Conservation (phyloP, 2,888 invertebrate genomes). For the Epistrophe grossulariae region DNA sequence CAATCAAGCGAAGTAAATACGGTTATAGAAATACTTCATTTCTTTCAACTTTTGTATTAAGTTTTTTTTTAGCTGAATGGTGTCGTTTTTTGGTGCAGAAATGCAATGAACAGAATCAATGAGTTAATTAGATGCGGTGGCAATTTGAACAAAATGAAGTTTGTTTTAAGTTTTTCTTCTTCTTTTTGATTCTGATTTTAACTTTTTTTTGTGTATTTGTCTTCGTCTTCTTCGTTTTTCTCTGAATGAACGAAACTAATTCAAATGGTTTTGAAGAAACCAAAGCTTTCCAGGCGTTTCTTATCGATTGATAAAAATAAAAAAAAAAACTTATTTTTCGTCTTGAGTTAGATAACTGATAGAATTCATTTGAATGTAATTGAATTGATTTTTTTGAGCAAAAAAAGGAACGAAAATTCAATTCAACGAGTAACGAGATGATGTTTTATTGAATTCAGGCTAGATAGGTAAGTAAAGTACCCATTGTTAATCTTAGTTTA, state of each 20-base stretch:
- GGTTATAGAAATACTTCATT: constrained; percentile 61
- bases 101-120: constrained; percentile 71
- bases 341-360: constrained; percentile 5
- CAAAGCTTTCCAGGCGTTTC: background rate
- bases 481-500: too few relatives aligned
- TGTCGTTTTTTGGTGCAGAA: constrained; percentile 62
- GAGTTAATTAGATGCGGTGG: constrained; percentile 73
- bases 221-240: background rate
- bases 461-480: too few relatives aligned
- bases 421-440: too few relatives aligned
- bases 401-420: too few relatives aligned
- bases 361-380: constrained; percentile 39
- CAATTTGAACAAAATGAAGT: constrained; percentile 69
- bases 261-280: constrained; percentile 16
- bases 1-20: constrained; percentile 69
- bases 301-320: background rate
- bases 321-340: background rate
- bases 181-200: background rate
- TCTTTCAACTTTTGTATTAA: constrained; percentile 39
- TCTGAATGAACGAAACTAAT: constrained; percentile 14
- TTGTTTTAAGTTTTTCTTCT: constrained; percentile 22
- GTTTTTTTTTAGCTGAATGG: constrained; percentile 50
- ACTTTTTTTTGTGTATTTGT: too few relatives aligned
- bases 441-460: too few relatives aligned
- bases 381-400: background rate